Evolutionary conservation across 2,888 invertebrate genomes (phyloP), one percentile per base, ranked within the genome.

Genomic region (Nemotelus nigrinus): DNA sequence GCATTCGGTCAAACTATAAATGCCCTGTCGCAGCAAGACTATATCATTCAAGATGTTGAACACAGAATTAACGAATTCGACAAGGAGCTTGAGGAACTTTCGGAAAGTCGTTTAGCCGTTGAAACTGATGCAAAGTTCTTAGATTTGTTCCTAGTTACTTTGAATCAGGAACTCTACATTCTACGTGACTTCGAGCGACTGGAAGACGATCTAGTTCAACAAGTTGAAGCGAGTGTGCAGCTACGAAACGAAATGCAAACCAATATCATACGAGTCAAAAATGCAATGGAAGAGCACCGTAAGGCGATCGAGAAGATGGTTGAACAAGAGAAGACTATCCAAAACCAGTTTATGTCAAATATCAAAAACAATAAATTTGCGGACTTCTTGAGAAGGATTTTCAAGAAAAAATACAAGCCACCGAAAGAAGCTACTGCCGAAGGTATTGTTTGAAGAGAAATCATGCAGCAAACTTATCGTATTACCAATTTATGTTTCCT

Each of bases 331-430:
- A 85, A 85, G 64, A 85, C 86, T 2, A 84, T 91, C 8, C 89
- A 90, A 70, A 82, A 87, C 1, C 88, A 89, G 72, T 94, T 93
- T 83, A 88, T 90, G 76, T 88, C 86, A 47, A 87, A 90, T 5
- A 89, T 91, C 0, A 90, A 89, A 60, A 92, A 93, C 76, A 93
- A 93, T 83, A 94, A 93, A 84, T 96, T 94, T 84, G 90, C 90
- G 4, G 92, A 93, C 82, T 96, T 95, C 83, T 86, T 97, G 60
- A 90, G 91, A 41, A 91, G 92, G 82, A 95, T 97, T 77, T 96
- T 93, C 83, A 94, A 92, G 83, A 96, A 95, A 84, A 95, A 94
- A 83, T 94, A 92, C 83, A 93, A 93, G 80, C 90, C 92, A 4
- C 91, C 91, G 0, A 93, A 93, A 83, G 87, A 88, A 0, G 87